A percentile compares a stretch with the other conserved stretches of the same genome.
phyloP scores from a whole-genome alignment of 2,113 vertebrate species.

The Chaetura pelagica region DNA sequence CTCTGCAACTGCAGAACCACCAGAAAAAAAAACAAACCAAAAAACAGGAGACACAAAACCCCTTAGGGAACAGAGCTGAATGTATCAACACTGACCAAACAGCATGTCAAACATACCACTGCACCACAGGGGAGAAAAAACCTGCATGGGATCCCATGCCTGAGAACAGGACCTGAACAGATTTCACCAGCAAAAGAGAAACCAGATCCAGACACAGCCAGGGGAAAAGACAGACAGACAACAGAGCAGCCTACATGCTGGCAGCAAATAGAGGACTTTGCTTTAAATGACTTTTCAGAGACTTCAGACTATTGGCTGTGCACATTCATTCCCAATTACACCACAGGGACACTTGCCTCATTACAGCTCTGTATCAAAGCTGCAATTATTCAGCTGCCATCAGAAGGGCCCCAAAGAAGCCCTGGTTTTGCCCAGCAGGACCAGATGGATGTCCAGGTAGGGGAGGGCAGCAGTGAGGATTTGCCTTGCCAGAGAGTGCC shows the following conservation, averaged over 20 bases:
- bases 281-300: constrained; percentile 39
- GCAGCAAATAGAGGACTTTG: background rate
- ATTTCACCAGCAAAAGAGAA: background rate
- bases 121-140: background rate
- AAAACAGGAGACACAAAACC: background rate
- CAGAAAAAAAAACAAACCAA: background rate
- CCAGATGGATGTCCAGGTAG: constrained; percentile 55
- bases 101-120: background rate
- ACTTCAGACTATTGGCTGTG: background rate
- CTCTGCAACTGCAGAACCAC: background rate
- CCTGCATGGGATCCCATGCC: background rate
- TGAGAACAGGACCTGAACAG: background rate
- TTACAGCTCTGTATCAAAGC: constrained; percentile 45
- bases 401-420: background rate
- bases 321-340: constrained; percentile 38
- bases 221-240: background rate
- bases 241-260: background rate
- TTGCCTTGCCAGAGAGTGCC: background rate
- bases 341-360: constrained; percentile 44
- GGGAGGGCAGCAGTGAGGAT: background rate
- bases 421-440: constrained; percentile 35
- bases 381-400: constrained; percentile 48
- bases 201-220: background rate
- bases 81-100: background rate
- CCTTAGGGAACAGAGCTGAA: background rate